Evolutionary conservation across 2,888 invertebrate genomes (phyloP).

Genomic region (Schizotus pectinicornis): DNA sequence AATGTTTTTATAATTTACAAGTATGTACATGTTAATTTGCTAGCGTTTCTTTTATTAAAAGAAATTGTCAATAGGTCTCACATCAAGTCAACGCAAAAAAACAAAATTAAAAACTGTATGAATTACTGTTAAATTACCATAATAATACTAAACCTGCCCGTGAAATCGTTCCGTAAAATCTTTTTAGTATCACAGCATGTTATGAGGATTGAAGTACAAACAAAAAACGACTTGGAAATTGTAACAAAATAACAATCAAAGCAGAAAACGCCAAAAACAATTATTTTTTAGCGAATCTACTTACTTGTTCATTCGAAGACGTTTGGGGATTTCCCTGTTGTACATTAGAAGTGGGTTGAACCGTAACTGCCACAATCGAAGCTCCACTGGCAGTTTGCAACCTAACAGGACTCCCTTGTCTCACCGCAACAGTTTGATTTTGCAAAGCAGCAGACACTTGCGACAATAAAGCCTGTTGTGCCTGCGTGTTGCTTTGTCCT

Average conservation of each 20-base stretch:
- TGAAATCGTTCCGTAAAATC: constrained; percentile 15
- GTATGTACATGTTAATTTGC: too few relatives aligned
- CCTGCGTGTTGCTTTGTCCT: constrained; percentile 50
- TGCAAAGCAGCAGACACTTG: constrained; percentile 63
- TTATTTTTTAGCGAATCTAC: constrained; percentile 54
- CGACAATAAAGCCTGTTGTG: constrained; percentile 63
- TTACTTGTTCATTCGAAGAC: constrained; percentile 51
- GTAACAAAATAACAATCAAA: background rate
- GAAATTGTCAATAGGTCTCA: background rate
- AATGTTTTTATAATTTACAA: too few relatives aligned
- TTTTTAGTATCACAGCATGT: constrained; percentile 23
- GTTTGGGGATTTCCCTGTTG: constrained; percentile 44
- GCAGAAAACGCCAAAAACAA: background rate
- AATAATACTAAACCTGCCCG: constrained; percentile 15
- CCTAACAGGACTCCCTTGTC: constrained; percentile 67
- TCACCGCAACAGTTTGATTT: constrained; percentile 58
- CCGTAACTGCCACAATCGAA: constrained; percentile 65
- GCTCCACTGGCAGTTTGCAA: constrained; percentile 60
- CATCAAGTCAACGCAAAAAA: background rate
- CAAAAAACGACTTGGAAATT: background rate
- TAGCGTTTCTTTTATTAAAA: background rate
- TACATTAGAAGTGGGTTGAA: constrained; percentile 54
- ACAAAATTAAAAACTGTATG: background rate
- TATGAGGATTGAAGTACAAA: constrained; percentile 5
- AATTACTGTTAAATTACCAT: background rate